Evolutionary conservation across 2,113 vertebrate species (phyloP), one percentile per base, ranked within the genome.

Genomic region (Crocuta crocuta): DNA sequence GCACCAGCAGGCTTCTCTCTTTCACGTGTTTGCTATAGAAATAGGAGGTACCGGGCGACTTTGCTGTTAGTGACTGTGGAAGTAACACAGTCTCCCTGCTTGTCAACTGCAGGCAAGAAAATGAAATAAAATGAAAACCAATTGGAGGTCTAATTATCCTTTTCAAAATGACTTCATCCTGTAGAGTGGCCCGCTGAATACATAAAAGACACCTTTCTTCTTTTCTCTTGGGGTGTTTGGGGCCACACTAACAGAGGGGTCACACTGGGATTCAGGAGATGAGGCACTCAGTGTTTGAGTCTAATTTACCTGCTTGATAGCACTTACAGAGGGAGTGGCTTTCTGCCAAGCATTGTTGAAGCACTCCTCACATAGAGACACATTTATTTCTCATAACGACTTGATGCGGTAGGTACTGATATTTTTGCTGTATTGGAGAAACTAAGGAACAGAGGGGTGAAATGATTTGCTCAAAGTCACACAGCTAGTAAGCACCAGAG

Each of bases 91-190:
- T 98, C 94, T 93, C 94, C 68, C 87, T 76, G 86, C 61, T 96
- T 97, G 92, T 95, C 92, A 98, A 98, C 95, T 98, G 89, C 98
- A 98, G 98, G 98, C 98, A 98, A 98, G 98, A 98, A 98, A 98
- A 98, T 97, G 95, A 98, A 98, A 98, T 98, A 98, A 98, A 98
- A 98, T 86, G 92, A 98, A 98, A 98, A 98, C 97, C 98, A 98
- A 98, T 94, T 97, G 97, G 98, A 95, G 97, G 98, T 82, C 97
- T 98, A 99, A 98, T 99, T 99, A 99, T 97, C 97, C 96, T 98
- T 98, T 98, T 94, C 84, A 95, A 97, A 98, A 98, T 96, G 97
- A 98, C 97, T 98, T 98, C 96, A 94, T 98, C 97, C 98, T 97
- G 92, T 97, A 95, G 97, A 98, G 97, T 98, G 98, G 95, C 90